Base-by-base conservation (phyloP, 2,888 invertebrate genomes). In the Hirtodrosophila alboralis region DNA sequence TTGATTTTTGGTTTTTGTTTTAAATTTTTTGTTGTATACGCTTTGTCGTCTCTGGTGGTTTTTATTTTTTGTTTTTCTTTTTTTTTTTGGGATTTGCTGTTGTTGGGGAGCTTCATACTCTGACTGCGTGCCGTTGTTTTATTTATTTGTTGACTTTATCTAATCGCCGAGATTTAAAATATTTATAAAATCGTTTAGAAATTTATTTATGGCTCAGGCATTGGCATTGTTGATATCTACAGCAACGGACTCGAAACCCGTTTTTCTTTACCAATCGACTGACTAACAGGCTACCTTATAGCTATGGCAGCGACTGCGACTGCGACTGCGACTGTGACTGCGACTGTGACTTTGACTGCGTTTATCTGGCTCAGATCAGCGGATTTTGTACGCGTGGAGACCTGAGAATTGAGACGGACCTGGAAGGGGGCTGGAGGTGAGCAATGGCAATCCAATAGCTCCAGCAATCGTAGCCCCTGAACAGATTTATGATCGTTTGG, bases 121-220 rank as follows among this genome's bases (percentile, higher is more conserved):
- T 18, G 51, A 30, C 38, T 48, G 60, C 53, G 53, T 48, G 56
- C 69, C 71, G 86, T 83, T 86, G 87, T 77, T 81, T 83, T 86
- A 83, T 86, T 86, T 84, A 86, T 85, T 81, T 85, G 86, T 77
- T 80, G 77, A 77, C 78, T 87, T 80, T 87, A 88, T 87, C 86
- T 84, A 87, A 88, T 81, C 86, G 73, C 79, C 61, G 75, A 75
- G 77, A 88, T 86, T 84, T 84, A 79, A 84, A 84, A 86, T 85
- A 84, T 86, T 84, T 84, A 87, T 84, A 75, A 79, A 84, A 79
- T 86, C 86, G 75, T 84, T 86, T 83, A 85, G 75, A 84, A 80
- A 84, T 81, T 75, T 81, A 85, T 85, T 84, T 80, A 86, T 86
- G 87, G 71, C 78, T 54, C 71, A 66, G 40, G 68, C 79, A 83